Conservation (phyloP, 92 coral and sea anemone genomes). For the Ricordea florida region DNA sequence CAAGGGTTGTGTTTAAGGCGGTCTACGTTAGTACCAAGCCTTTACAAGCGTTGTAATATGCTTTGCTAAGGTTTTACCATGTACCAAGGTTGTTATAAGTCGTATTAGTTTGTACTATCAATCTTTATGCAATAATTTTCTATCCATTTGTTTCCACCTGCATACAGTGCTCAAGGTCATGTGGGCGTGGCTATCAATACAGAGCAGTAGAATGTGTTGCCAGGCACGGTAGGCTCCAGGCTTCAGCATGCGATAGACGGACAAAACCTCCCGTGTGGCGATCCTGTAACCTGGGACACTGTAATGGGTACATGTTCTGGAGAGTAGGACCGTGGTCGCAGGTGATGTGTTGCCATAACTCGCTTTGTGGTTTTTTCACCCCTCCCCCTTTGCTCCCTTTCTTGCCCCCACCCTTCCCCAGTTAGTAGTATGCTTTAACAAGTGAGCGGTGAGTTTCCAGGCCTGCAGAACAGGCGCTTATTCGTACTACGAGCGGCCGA, state of each 20-base stretch:
- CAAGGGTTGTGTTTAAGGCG: too few relatives aligned
- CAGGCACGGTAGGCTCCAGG: constrained; percentile 41
- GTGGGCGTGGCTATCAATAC: constrained; percentile 84
- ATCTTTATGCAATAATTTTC: not conserved
- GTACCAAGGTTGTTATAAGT: not conserved
- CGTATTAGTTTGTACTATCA: not conserved
- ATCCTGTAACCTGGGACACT: constrained; percentile 81
- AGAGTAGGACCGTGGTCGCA: constrained; percentile 87
- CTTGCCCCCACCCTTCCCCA: too few relatives aligned
- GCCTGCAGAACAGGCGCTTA: too few relatives aligned
- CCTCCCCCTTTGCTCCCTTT: too few relatives aligned
- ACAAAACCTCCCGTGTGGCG: constrained; percentile 85
- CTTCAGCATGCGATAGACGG: constrained; percentile 64
- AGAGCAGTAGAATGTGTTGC: constrained; percentile 82
- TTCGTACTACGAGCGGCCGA: too few relatives aligned
- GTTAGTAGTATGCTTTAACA: too few relatives aligned
- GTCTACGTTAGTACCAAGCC: too few relatives aligned
- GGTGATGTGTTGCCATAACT: constrained; percentile 30
- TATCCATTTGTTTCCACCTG: not conserved
- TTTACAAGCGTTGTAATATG: too few relatives aligned
- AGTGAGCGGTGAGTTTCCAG: too few relatives aligned
- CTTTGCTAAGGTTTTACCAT: too few relatives aligned
- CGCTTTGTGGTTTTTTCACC: too few relatives aligned
- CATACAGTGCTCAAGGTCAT: constrained; percentile 83
- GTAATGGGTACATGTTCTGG: constrained; percentile 77